Evolutionary conservation across 2,888 invertebrate genomes (phyloP).

Genomic region (Megastigmus dorsalis): DNA sequence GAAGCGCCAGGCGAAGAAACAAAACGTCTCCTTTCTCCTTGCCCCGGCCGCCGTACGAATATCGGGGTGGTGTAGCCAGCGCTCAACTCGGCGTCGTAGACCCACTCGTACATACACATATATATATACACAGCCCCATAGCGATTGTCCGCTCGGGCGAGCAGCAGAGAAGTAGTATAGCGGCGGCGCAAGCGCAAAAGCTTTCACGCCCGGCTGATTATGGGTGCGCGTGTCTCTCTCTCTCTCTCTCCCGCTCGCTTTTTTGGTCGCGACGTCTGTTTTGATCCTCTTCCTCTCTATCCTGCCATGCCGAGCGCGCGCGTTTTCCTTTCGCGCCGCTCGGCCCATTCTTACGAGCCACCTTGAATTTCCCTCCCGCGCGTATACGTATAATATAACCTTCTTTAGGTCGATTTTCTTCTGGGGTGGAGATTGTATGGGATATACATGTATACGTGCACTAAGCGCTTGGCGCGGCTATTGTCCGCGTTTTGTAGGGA

Average conservation of each 20-base stretch:
- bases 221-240: constrained; percentile 20
- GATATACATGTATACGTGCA: too few relatives aligned
- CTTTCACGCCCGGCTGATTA: constrained; percentile 42
- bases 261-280: constrained; percentile 4
- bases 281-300: constrained; percentile 8
- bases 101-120: too few relatives aligned
- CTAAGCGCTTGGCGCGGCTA: constrained; percentile 4
- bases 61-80: too few relatives aligned
- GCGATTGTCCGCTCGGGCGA: constrained; percentile 21
- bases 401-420: too few relatives aligned
- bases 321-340: background rate
- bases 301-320: too few relatives aligned
- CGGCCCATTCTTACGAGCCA: too few relatives aligned
- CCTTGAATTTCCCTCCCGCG: too few relatives aligned
- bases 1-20: constrained; percentile 38
- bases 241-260: background rate
- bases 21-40: constrained; percentile 28
- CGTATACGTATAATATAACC: background rate
- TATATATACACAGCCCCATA: too few relatives aligned
- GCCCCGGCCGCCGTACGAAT: too few relatives aligned
- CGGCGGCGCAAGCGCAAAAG: constrained; percentile 12
- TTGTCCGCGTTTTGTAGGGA: constrained; percentile 20
- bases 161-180: background rate
- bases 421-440: too few relatives aligned
- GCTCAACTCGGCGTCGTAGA: too few relatives aligned